Conservation (phyloP, 2,113 vertebrate species). For the Sterrhoptilus dennistouni region DNA sequence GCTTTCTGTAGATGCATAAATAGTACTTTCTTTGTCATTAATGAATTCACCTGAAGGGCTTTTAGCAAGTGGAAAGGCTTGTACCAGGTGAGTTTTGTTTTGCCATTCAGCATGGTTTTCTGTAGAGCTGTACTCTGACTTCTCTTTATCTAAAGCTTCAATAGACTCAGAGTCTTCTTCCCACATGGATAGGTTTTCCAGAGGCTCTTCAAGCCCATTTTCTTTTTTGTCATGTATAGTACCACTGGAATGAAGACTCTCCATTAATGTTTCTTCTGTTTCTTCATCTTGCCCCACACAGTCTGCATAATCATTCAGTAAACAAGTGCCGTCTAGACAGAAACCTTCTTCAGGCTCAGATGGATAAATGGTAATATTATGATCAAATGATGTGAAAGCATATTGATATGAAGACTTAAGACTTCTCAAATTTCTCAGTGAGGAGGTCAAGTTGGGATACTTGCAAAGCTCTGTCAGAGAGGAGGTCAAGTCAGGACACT, state of each 20-base stretch:
- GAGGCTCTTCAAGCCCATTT: neutral
- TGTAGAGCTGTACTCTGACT: conserved; percentile 20
- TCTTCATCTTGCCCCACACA: neutral
- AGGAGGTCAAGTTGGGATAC: conserved; percentile 28
- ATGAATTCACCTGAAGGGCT: conserved; percentile 50
- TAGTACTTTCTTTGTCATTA: neutral
- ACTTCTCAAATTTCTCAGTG: conserved; percentile 2
- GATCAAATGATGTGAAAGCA: conserved; percentile 19
- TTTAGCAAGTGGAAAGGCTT: conserved; percentile 55
- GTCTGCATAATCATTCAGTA: conserved; percentile 1
- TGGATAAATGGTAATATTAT: conserved; percentile 4
- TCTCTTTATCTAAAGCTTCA: conserved; percentile 67
- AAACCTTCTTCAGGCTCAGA: conserved; percentile 50
- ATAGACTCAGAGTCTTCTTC: conserved; percentile 53
- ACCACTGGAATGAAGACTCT: neutral
- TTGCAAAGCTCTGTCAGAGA: conserved; percentile 41
- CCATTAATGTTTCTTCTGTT: neutral
- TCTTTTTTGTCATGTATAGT: conserved; percentile 1
- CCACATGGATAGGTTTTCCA: neutral
- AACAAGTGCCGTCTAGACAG: conserved; percentile 7
- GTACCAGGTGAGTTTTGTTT: conserved; percentile 4
- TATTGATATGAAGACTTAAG: conserved; percentile 27
- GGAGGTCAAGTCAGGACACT: conserved; percentile 38
- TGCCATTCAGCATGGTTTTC: neutral
- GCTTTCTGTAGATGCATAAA: neutral